Base-by-base conservation (phyloP, 2,113 vertebrate species). In the Electrona antarctica region DNA sequence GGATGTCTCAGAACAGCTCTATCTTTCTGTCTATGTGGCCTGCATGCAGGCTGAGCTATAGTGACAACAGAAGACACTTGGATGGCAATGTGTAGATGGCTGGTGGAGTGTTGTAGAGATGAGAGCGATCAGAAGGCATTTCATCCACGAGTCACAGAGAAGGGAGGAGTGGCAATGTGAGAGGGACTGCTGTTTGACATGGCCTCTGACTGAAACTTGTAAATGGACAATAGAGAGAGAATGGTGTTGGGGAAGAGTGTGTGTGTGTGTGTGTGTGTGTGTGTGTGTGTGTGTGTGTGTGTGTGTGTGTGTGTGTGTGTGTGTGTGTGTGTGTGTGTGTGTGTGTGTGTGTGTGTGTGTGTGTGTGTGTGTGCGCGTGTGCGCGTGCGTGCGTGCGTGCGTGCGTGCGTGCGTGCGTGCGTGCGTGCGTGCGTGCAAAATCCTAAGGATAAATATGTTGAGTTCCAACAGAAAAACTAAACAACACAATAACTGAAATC, bases 141-240 rank as follows among this genome's bases (percentile, higher is more conserved):
- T 89, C 8, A 21, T 85, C 64, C 92, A 93, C 1, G 85, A 90
- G 81, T 81, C 91, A 67, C 89, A 91, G 71, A 83, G 59, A 62
- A 86, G 63, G 57, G 88, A 92, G 69, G 86, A 92, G 5, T 7
- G 8, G n/a, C 12, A n/a, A 49, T 84, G 13, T 84, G 79, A 66
- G 81, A 86, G 76, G 78, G 85, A 79, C 85, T 92, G 67, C 83
- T 91, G 0, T 21, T 60, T 45, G 79, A 90, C 72, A 91, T 92
- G 92, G 67, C 82, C 51, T 72, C 59, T 7, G 48, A 78, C 79
- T 92, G 58, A 67, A 47, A 69, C 48, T 60, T 71, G 58, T 89
- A 69, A 76, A 79, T 52, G 55, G 60, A 52, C 52, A 15, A 55
- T 8, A 41, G 62, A n/a, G 14, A 29, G 28, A 10, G 57, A 62